Evolutionary conservation across 2,888 invertebrate species (phyloP), one percentile per base, ranked within the genome.

Genomic region (Drosophila subquinaria): DNA sequence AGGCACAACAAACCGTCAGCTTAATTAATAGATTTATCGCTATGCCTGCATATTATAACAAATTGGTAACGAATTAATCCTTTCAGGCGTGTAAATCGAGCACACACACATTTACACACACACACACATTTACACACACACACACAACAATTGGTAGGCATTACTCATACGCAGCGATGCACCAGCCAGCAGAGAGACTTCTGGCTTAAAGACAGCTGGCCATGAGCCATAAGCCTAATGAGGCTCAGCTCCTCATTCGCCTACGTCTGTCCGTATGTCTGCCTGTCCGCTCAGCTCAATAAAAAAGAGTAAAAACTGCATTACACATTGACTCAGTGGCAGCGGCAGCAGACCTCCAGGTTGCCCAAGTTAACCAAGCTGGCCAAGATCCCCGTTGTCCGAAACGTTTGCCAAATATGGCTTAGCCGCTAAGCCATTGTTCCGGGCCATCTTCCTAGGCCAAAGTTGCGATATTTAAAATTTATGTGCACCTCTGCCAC

Each of bases 11-110:
- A 83, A 79, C 65, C 70, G 90, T 90, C 86, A 86, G 85, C 86
- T 89, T 90, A 91, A 92, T 91, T 91, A 92, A 92, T 91, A 91
- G 91, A 92, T 90, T 90, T 91, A 90, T 90, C 85, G 89, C 90
- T 86, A 85, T 90, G 79, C 80, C 90, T 73, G 75, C 82, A 89
- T 91, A 90, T 91, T 89, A 83, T 88, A 90, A 88, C 87, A 90
- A 89, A 90, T 91, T 92, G 91, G 75, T 91, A 91, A 90, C 90
- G 90, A 91, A 91, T 90, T 90, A 91, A 92, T 91, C 88, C 90
- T 88, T 86, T 88, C 91, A 91, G 85, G 91, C 89, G 91, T 92
- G 90, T 87, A 88, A 89, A 81, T 83, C 74, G 76, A 66, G 61
- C 67, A 57, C 52, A 45, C 23, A 61, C 43, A 73, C 55, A 35